Conservation (phyloP, 2,797 vertebrate species). For the Denticeps clupeoides region DNA sequence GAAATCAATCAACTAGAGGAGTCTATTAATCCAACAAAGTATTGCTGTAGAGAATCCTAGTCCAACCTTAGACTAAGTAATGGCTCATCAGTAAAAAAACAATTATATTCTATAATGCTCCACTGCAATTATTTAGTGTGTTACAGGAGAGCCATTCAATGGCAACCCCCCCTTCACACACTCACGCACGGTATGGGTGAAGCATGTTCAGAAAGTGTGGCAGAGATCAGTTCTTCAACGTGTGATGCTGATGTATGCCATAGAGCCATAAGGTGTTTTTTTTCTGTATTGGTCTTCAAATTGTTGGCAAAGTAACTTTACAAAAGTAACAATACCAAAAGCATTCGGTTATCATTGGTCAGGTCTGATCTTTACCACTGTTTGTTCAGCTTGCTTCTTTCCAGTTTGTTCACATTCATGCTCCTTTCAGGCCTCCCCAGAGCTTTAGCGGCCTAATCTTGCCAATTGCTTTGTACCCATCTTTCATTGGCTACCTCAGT, state of each 20-base stretch:
- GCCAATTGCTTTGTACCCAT: constrained; percentile 36
- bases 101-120: too few relatives aligned
- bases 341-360: constrained; percentile 50
- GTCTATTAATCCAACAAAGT: too few relatives aligned
- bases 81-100: too few relatives aligned
- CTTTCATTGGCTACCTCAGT: constrained; percentile 38
- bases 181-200: too few relatives aligned
- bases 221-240: too few relatives aligned
- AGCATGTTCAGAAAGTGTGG: too few relatives aligned
- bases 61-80: too few relatives aligned
- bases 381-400: constrained; percentile 63
- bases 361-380: constrained; percentile 49
- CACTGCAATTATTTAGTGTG: too few relatives aligned
- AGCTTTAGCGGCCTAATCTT: constrained; percentile 26
- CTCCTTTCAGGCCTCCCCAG: constrained; percentile 36
- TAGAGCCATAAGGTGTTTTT: constrained; percentile 28
- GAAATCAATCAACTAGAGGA: too few relatives aligned
- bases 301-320: constrained; percentile 59
- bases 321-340: constrained; percentile 50
- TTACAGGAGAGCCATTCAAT: too few relatives aligned
- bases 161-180: too few relatives aligned
- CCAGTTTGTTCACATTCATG: constrained; percentile 40
- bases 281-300: constrained; percentile 54
- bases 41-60: too few relatives aligned
- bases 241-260: background rate